Conservation (phyloP, 2,797 vertebrate genomes). For the Denticeps clupeoides region DNA sequence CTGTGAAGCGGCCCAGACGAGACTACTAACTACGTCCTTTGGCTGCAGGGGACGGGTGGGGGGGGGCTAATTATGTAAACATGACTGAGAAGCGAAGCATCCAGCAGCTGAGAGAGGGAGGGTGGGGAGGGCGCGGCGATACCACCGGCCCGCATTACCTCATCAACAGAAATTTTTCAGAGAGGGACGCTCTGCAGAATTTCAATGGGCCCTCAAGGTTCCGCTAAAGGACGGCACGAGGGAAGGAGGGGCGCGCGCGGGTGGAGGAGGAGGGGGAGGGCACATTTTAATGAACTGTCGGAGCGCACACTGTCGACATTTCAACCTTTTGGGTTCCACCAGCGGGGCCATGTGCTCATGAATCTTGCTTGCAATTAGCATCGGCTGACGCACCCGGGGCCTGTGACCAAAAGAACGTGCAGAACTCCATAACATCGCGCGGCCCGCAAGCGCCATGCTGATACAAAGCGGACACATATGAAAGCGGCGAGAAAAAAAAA, state of each 20-base stretch:
- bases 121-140: constrained; percentile 34
- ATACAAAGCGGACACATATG: neutral
- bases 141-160: constrained; percentile 52
- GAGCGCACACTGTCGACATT: constrained; percentile 41
- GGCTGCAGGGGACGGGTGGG: constrained; percentile 36
- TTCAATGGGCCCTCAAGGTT: constrained; percentile 63
- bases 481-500: neutral
- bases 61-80: constrained; percentile 63
- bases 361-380: constrained; percentile 37
- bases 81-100: constrained; percentile 65
- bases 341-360: constrained; percentile 30
- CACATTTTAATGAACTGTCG: constrained; percentile 45
- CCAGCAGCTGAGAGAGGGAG: constrained; percentile 42
- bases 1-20: constrained; percentile 39
- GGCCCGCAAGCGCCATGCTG: neutral
- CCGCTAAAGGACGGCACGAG: constrained; percentile 51
- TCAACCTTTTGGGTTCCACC: constrained; percentile 46
- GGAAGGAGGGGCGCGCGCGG: constrained; percentile 18
- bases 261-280: constrained; percentile 17
- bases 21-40: constrained; percentile 55
- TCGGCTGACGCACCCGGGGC: constrained; percentile 3
- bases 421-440: constrained; percentile 10
- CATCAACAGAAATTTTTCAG: constrained; percentile 65
- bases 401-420: constrained; percentile 15
- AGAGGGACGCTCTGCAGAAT: constrained; percentile 50